Conservation (phyloP, 2,113 vertebrate genomes). For the Stictonetta naevosa region DNA sequence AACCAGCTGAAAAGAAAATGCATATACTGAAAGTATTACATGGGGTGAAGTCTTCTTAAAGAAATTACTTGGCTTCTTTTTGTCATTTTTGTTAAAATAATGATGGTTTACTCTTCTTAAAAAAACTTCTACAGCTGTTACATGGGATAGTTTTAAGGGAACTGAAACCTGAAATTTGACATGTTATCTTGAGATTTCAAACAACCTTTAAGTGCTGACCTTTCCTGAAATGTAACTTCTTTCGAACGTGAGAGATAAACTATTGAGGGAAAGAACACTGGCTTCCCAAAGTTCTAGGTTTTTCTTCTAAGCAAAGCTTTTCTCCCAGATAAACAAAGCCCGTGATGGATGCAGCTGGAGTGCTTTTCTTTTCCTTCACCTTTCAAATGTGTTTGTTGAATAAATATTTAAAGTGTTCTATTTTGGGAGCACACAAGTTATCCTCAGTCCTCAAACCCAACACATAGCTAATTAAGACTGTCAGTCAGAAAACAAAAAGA, state of each 20-base stretch:
- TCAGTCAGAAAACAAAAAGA: conserved; percentile 5
- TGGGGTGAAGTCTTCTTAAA: not conserved
- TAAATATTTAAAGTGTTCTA: not conserved
- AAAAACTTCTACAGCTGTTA: not conserved
- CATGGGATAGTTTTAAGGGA: not conserved
- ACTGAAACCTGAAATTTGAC: not conserved
- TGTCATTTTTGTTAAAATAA: not conserved
- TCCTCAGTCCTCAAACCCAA: not conserved
- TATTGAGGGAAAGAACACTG: fast-evolving
- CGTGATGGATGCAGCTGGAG: not conserved
- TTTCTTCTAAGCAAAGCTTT: not conserved
- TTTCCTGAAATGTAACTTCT: not conserved
- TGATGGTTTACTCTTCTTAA: not conserved
- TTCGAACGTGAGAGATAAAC: fast-evolving
- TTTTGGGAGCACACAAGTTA: not conserved
- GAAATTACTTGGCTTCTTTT: not conserved
- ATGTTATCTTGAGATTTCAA: not conserved
- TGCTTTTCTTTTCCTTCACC: not conserved
- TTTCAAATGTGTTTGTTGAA: not conserved
- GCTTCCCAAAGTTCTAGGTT: not conserved
- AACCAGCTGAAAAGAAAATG: not conserved
- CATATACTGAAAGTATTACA: not conserved
- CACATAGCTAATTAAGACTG: not conserved
- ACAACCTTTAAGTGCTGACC: not conserved
- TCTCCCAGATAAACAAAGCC: not conserved